Conservation (phyloP, 1,140 invertebrate genomes). For the Aphidius gifuensis region DNA sequence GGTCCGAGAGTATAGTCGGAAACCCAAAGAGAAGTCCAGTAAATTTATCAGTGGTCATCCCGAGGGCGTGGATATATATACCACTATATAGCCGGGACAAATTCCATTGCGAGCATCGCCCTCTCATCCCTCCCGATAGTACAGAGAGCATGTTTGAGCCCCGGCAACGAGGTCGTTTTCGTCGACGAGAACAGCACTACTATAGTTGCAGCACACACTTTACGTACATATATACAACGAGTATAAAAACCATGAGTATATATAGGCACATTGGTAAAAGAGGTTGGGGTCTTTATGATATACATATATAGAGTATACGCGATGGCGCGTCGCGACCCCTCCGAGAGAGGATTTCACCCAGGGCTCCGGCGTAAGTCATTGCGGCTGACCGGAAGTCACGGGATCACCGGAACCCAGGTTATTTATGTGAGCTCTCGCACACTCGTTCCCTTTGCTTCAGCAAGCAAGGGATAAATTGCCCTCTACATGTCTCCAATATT, state of each 20-base stretch:
- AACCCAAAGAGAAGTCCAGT: constrained; percentile 28
- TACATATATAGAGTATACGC: neutral
- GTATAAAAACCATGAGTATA: no score
- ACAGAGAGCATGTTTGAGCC: neutral
- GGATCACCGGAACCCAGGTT: constrained; percentile 54
- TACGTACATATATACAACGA: no score
- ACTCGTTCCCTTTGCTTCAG: constrained; percentile 13
- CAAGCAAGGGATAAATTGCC: constrained; percentile 15
- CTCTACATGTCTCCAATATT: constrained; percentile 6
- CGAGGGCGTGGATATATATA: constrained; percentile 35
- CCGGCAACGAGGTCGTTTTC: constrained; percentile 22
- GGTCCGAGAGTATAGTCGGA: no score
- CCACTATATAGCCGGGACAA: constrained; percentile 34
- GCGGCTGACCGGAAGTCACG: constrained; percentile 49
- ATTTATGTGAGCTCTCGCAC: constrained; percentile 52
- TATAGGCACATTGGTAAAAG: no score
- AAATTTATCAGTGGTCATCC: constrained; percentile 49
- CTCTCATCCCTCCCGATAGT: constrained; percentile 23
- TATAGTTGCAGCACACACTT: neutral
- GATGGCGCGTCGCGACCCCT: constrained; percentile 4
- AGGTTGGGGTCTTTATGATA: no score
- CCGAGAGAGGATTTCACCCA: constrained; percentile 12
- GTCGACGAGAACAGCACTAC: constrained; percentile 21
- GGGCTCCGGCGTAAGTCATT: constrained; percentile 44
- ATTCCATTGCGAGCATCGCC: constrained; percentile 45